Base-by-base conservation (phyloP, 2,888 invertebrate species). In the Eilema griseolum region DNA sequence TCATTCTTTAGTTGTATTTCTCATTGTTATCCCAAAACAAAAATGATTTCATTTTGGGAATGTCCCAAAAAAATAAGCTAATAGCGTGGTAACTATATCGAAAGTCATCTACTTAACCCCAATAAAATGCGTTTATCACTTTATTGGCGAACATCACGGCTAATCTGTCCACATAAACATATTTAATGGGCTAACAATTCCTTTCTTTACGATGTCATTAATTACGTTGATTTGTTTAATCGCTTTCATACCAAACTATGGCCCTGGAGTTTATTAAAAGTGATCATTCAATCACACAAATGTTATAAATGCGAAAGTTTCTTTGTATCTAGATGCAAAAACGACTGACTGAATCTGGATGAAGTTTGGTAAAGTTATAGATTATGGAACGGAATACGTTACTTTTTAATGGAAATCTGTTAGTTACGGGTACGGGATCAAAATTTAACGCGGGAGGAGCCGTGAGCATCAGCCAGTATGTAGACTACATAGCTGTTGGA, bases 91-190 rank as follows among this genome's bases (percentile, higher is more conserved):
- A 65, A 74, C 75, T 72, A 56, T 41, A 69, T 64, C 20, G 46
- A 63, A 37, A 65, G 77, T 74, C 74, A 75, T 65, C 65, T 69
- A 80, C 83, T 85, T 82, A 77, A 85, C 85, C 83, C 82, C 78
- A 79, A 83, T 83, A 76, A 80, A 74, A 70, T 72, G 80, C 80
- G 83, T 86, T 86, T 86, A 87, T 87, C 79, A 78, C 81, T 85
- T 81, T 83, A 83, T 85, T 86, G 86, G 75, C 70, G 72, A 67
- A 70, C 75, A 67, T 69, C 23, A 66, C 67, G 70, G 72, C 71
- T 82, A 79, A 85, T 76, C 83, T 77, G 72, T 74, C 70, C 69
- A 69, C 52, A 76, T 82, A 75, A 83, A 85, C 79, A 78, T 75
- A 71, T 64, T 61, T 79, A 80, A 86, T 74, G 75, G 77, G 31